Base-by-base conservation (phyloP, 2,888 invertebrate genomes). In the Troides helena region DNA sequence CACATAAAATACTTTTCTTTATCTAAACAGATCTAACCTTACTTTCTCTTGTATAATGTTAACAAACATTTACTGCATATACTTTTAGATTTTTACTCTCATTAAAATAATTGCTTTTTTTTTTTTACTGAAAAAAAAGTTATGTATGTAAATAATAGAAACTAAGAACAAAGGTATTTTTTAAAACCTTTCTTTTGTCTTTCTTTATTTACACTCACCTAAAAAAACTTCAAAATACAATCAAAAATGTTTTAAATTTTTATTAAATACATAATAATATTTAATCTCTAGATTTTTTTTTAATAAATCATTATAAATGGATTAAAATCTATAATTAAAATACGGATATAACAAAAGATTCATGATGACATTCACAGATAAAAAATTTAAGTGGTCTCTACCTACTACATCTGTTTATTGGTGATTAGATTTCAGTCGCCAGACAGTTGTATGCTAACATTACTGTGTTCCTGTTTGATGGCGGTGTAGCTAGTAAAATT, bases 1-100 rank as follows among this genome's bases (percentile, higher is more conserved):
- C 39, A 39, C 23, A 50, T 36, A 4, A 60, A 56, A 64, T 53
- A 68, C 59, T 59, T 36, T n/a, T 21, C 46, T 18, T 50, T 46
- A 5, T 60, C n/a, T 59, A 59, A 50, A 65, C 69, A 60, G 60
- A 65, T 65, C 69, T 60, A 14, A 43, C 14, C 57, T 21, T 39
- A 23, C n/a, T 58, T 25, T 10, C n/a, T 8, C 14, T 23, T 58
- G 1, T 25, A 10, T 21, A 23, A 18, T 58, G 23, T 25, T 58
- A 23, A 23, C 18, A 23, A 2, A 23, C 8, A 30, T 30, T 30
- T 30, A 30, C 7, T 23, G 14, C 8, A 53, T 18, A 53, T 53
- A n/a, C 2, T 12, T 53, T 53, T 53, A 18, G 6, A 53, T 12
- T 53, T 12, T 7, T n/a, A 17, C 14, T 18, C 14, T 53, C 6